Conservation (phyloP, 64 coral and sea anemone genomes). For the Porites australiensis region DNA sequence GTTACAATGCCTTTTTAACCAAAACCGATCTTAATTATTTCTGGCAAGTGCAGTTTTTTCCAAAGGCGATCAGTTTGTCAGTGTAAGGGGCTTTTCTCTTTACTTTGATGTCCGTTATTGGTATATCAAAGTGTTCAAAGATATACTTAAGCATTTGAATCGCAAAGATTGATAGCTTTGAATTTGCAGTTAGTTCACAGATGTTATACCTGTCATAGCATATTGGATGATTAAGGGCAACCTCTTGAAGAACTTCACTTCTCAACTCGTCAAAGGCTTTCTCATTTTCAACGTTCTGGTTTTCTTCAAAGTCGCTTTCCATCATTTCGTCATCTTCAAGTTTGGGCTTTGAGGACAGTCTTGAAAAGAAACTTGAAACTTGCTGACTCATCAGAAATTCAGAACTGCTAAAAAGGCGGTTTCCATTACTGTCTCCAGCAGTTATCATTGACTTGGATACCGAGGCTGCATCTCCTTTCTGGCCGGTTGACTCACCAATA, state of each 20-base stretch:
- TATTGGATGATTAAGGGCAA: neutral
- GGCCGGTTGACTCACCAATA: conserved; percentile 20
- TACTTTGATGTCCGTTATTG: no score
- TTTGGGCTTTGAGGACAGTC: neutral
- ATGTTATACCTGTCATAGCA: conserved; percentile 18
- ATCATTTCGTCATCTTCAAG: neutral
- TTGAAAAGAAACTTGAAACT: conserved; percentile 49
- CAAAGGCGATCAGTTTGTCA: no score
- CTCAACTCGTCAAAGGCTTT: neutral
- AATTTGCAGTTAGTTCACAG: neutral
- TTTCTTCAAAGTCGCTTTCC: neutral
- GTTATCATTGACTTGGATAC: conserved; percentile 43
- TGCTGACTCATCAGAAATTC: conserved; percentile 47
- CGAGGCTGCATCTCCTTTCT: conserved; percentile 14
- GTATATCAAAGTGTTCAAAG: no score
- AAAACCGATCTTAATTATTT: no score
- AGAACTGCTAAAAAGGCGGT: conserved; percentile 13
- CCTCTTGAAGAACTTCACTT: neutral
- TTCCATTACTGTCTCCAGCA: conserved; percentile 10
- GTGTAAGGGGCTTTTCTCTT: no score
- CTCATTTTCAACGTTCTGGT: conserved; percentile 4
- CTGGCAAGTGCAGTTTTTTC: no score
- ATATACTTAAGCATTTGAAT: no score
- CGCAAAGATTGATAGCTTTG: neutral
- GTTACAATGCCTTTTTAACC: no score